These are phyloP conservation scores for Octopus bimaculoides DNA, from an alignment of 1,140 invertebrate genomes.

Conservation along the genomic window DNA sequence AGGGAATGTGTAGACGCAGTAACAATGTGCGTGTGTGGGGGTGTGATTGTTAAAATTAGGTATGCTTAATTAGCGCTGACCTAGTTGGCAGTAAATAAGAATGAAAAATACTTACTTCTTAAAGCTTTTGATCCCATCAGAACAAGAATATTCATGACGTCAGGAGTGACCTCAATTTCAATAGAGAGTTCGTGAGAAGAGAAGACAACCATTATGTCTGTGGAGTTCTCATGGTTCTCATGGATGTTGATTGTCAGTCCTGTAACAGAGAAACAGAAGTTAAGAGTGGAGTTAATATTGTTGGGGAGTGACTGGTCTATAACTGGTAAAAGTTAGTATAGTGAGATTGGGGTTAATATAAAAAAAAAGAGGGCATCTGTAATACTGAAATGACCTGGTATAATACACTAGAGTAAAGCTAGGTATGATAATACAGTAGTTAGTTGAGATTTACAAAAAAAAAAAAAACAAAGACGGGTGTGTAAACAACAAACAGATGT, in stretches of 20 bases:
- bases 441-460: too few relatives aligned
- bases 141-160: background rate
- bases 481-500: too few relatives aligned
- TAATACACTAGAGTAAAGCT: too few relatives aligned
- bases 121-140: constrained; percentile 8
- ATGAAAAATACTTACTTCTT: background rate
- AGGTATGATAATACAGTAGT: too few relatives aligned
- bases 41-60: background rate
- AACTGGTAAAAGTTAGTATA: too few relatives aligned
- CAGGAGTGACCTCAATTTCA: background rate
- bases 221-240: background rate
- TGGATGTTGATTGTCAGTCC: background rate
- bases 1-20: too few relatives aligned
- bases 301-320: too few relatives aligned
- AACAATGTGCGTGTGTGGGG: background rate
- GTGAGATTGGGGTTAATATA: too few relatives aligned
- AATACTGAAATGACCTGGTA: too few relatives aligned
- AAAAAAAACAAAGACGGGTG: too few relatives aligned
- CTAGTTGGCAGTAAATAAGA: background rate
- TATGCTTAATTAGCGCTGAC: background rate
- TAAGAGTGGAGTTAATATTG: background rate
- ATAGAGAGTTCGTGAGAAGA: background rate
- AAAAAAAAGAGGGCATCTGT: too few relatives aligned
- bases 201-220: constrained; percentile 2
- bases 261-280: background rate